phyloP scores from a whole-genome alignment of 2,797 vertebrate genomes.

The Catamblyrhynchus diadema region DNA sequence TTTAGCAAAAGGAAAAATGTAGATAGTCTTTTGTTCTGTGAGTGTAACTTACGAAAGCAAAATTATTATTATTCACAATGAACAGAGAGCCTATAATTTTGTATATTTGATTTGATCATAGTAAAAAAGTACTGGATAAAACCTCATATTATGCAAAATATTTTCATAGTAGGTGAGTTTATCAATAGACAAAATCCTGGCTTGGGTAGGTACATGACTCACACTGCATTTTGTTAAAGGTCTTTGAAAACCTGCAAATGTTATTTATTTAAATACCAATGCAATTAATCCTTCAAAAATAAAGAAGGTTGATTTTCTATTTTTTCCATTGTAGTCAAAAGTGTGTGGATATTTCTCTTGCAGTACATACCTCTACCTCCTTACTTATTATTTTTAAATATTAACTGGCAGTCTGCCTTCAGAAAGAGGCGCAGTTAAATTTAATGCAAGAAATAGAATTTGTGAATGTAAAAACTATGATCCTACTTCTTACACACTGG shows the following conservation, averaged over 20 bases:
- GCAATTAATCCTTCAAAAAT: background rate
- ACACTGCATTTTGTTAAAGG: background rate
- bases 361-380: background rate
- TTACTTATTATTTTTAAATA: background rate
- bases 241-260: background rate
- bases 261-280: background rate
- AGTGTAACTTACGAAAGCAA: background rate
- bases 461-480: background rate
- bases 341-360: background rate
- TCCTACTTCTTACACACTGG: background rate
- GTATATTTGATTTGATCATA: constrained; percentile 2
- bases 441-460: background rate
- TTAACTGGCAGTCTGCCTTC: background rate
- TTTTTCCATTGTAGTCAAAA: background rate
- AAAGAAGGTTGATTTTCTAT: background rate
- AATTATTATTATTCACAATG: background rate
- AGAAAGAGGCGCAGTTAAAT: background rate
- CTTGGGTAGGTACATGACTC: background rate
- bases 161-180: background rate
- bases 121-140: background rate
- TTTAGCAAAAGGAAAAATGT: background rate
- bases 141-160: background rate
- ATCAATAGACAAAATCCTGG: background rate
- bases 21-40: background rate
- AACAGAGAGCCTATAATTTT: constrained; percentile 11